Base-by-base conservation (phyloP, 1,140 invertebrate genomes). In the Argopecten irradians region DNA sequence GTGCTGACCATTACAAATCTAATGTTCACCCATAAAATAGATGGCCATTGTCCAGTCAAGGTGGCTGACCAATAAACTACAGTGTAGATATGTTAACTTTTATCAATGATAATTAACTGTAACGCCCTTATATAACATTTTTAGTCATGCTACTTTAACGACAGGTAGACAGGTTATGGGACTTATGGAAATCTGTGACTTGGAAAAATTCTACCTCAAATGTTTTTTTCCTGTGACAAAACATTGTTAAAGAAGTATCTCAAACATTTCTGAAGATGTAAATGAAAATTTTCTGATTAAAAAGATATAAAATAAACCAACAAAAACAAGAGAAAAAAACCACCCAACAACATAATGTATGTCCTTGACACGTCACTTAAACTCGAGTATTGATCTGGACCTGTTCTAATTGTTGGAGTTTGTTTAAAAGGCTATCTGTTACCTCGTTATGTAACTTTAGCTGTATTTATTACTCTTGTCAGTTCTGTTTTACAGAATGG, bases 21-120 rank as follows among this genome's bases (percentile, higher is more conserved):
- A 71, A 71, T 71, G 55, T 71, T 71, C 55, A 71, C 22, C 55
- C 55, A 71, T 71, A 71, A 71, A 71, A 71, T 71, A 22, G 28
- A 22, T 71, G 55, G 16, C 14, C 55, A 71, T 71, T 71, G 55
- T 0, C n/a, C 55, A 5, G 55, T n/a, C n/a, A 28, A 71, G 55
- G 55, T 71, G 55, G n/a, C 5, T n/a, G 55, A 16, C 55, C 55
- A 71, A n/a, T 71, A 71, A 71, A 71, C n/a, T 71, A 28, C 55
- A 71, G 5, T 71, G 11, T n/a, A 16, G 13, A 71, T 71, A 71
- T 71, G 55, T n/a, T 28, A 28, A 13, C 36, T 16, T 71, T 71
- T 8, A 71, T n/a, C 55, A 71, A 3, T 71, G n/a, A 28, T 5
- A 71, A 71, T 71, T 71, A n/a, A 71, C 55, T 46, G 3, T 5